These are phyloP conservation scores for Acrocephalus scirpaceus DNA, from an alignment of 2,797 vertebrate genomes.

Conservation along the genomic window DNA sequence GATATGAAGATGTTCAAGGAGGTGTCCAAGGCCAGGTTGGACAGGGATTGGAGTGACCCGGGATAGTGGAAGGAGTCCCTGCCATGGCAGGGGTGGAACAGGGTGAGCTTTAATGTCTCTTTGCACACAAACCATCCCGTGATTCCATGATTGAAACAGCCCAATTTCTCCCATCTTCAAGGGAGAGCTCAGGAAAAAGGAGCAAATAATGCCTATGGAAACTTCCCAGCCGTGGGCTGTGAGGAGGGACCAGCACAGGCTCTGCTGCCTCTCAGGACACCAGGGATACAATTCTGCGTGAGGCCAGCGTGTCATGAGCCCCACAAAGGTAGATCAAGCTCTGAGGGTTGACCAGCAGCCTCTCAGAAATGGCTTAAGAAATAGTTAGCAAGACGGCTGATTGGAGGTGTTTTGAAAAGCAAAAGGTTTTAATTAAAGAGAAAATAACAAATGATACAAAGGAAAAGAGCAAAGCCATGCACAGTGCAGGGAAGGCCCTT, in stretches of 20 bases:
- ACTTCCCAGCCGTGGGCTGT: too few species aligned
- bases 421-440: too few species aligned
- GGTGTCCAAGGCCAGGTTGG: background rate
- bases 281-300: too few species aligned
- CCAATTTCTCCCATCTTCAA: background rate
- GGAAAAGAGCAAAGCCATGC: too few species aligned
- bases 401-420: too few species aligned
- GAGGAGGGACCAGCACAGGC: background rate
- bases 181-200: background rate
- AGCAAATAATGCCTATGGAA: background rate
- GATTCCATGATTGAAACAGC: background rate
- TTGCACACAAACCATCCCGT: background rate
- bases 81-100: background rate
- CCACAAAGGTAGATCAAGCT: too few species aligned
- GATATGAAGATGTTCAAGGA: background rate
- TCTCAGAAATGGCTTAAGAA: too few species aligned
- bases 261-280: background rate
- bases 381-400: too few species aligned
- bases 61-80: background rate
- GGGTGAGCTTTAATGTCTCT: background rate
- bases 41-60: fast-evolving
- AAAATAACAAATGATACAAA: too few species aligned
- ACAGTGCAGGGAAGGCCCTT: too few species aligned
- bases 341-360: too few species aligned
- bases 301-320: too few species aligned